phyloP scores from a whole-genome alignment of 2,888 invertebrate genomes.

The Hirtodrosophila duncani region DNA sequence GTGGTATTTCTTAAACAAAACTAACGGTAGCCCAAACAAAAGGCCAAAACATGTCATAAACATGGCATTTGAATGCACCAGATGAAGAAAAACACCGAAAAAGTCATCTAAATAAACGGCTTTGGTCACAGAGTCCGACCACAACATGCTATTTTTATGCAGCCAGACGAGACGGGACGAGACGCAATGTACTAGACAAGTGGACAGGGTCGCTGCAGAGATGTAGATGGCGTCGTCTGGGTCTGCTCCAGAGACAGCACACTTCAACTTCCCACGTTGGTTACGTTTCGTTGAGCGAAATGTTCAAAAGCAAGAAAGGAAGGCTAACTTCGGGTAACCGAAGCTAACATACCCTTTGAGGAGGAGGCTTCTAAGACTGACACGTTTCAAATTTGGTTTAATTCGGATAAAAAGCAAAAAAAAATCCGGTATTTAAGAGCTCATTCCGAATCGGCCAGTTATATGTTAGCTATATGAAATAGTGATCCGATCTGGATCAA shows the following conservation, averaged over 20 bases:
- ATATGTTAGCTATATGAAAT: no score
- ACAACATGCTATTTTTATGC: conserved; percentile 57
- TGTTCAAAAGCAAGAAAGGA: conserved; percentile 38
- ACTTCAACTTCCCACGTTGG: conserved; percentile 61
- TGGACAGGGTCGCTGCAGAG: conserved; percentile 54
- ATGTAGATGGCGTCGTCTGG: conserved; percentile 5
- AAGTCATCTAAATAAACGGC: conserved; percentile 40
- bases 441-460: no score
- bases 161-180: background rate
- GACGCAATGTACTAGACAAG: conserved; percentile 16
- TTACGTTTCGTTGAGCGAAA: conserved; percentile 63
- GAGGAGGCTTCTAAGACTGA: no score
- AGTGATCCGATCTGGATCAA: no score
- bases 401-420: no score
- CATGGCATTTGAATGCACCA: no score
- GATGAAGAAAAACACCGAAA: conserved; percentile 37
- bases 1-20: no score
- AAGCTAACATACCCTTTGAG: conserved; percentile 46
- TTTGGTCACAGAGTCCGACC: conserved; percentile 24
- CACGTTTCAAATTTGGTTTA: no score
- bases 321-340: no score
- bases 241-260: background rate
- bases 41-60: no score
- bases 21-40: no score
- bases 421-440: no score